Percentiles rank a stretch among this genome's conserved stretches.
phyloP scores from a whole-genome alignment of 2,888 invertebrate species.

The Altica lythri region DNA sequence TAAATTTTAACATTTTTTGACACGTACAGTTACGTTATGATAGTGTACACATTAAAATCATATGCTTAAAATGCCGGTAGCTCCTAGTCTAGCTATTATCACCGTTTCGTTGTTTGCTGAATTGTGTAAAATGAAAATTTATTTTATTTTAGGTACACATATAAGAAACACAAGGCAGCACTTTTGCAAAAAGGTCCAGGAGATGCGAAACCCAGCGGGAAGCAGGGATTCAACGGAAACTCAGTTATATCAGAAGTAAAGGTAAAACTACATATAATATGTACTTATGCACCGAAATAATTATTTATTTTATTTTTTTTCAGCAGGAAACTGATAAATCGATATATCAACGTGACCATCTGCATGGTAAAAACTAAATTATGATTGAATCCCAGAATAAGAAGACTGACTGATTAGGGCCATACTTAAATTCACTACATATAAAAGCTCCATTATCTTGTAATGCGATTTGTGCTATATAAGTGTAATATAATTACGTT shows the following conservation, averaged over 20 bases:
- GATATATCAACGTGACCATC: conserved; percentile 27
- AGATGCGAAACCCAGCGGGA: not conserved
- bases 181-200: not conserved
- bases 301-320: conserved; percentile 21
- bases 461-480: conserved; percentile 19
- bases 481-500: conserved; percentile 10
- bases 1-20: too few species aligned
- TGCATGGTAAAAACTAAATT: conserved; percentile 24
- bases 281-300: not conserved
- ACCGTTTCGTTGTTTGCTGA: too few species aligned
- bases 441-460: too few species aligned
- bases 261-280: not conserved
- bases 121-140: too few species aligned
- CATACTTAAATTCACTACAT: conserved; percentile 39
- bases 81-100: too few species aligned
- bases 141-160: too few species aligned
- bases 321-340: conserved; percentile 35
- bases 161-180: conserved; percentile 15
- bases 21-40: too few species aligned
- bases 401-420: conserved; percentile 43
- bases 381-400: conserved; percentile 30
- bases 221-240: conserved; percentile 1
- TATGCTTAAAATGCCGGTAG: too few species aligned
- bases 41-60: too few species aligned
- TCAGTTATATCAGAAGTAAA: conserved; percentile 1